Percentiles rank a stretch among this genome's conserved stretches.
phyloP scores from a whole-genome alignment of 2,113 vertebrate species.

The Pica pica region DNA sequence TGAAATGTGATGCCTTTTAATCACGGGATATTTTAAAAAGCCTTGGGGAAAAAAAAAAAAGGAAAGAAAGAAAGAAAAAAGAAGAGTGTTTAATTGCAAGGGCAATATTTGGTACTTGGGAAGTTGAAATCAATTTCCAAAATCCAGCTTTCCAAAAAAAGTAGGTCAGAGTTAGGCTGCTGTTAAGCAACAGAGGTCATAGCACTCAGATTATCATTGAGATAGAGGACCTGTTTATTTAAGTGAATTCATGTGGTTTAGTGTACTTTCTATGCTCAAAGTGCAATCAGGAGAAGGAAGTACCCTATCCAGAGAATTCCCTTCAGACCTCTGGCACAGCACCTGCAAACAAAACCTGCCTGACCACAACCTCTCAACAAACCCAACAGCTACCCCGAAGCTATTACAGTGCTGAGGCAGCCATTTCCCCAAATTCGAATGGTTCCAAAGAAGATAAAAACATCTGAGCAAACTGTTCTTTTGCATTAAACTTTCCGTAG shows the following conservation, averaged over 20 bases:
- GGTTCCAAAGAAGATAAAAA: neutral
- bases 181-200: neutral
- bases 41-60: neutral
- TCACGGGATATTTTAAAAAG: neutral
- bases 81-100: neutral
- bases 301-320: neutral
- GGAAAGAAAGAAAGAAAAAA: rapidly evolving
- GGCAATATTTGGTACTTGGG: neutral
- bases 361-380: neutral
- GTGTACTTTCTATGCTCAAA: neutral
- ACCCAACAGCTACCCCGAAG: neutral
- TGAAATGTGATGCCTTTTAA: neutral
- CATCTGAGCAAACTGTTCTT: neutral
- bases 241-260: neutral
- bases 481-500: neutral
- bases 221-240: neutral
- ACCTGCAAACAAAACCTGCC: neutral
- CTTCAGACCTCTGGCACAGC: neutral
- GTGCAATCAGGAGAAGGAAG: neutral
- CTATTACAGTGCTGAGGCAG: neutral
- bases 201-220: neutral
- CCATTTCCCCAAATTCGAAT: neutral
- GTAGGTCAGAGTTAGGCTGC: neutral
- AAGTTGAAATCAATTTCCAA: neutral
- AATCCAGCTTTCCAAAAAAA: neutral